Evolutionary conservation across 2,797 vertebrate species (phyloP), one percentile per base, ranked within the genome.

Genomic region (Ispidina picta): DNA sequence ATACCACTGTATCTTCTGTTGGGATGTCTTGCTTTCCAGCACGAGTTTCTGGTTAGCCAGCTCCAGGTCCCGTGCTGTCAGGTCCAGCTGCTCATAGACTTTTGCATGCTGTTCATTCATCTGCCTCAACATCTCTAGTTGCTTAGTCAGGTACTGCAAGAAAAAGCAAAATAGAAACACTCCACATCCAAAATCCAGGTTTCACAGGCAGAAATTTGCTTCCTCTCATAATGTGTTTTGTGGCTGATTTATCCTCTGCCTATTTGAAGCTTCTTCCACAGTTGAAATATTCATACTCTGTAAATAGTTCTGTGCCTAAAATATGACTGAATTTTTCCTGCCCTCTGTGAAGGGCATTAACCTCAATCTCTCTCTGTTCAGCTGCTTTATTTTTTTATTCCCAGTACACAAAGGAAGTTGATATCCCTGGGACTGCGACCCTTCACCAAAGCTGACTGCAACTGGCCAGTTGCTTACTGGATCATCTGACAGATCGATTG

Each of bases 71-170:
- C 99, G 96, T 7, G 99, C 98, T 0, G 98, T 98, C 94, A 99
- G 97, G 51, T 99, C 99, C 97, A 99, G 96, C 98, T 99, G 99
- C 90, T 99, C 99, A 0, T 99, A 99, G 83, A 99, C 99, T 89
- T 99, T 99, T 0, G 99, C 99, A 0, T 99, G 99, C 97, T 99
- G 99, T 89, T 99, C 99, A 2, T 99, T 99, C 98, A 99, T 98
- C 33, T 99, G 99, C 68, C 99, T 95, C 88, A 99, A 71, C 87
- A 97, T 99, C 87, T 99, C 99, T 93, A 99, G 95, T 95, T 99
- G 99, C 96, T 99, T 99, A 96, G 98, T 98, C 95, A 99, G 97
- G 94, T 99, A 99, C 99, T 99, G 93, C 58, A 80, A 39, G 41
- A 63, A 78, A 62, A 62, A 62, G 64, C 1, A 4, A 70, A 77